Evolutionary conservation across 1,140 invertebrate genomes (phyloP).

Genomic region (Chrysomallon squamiferum): DNA sequence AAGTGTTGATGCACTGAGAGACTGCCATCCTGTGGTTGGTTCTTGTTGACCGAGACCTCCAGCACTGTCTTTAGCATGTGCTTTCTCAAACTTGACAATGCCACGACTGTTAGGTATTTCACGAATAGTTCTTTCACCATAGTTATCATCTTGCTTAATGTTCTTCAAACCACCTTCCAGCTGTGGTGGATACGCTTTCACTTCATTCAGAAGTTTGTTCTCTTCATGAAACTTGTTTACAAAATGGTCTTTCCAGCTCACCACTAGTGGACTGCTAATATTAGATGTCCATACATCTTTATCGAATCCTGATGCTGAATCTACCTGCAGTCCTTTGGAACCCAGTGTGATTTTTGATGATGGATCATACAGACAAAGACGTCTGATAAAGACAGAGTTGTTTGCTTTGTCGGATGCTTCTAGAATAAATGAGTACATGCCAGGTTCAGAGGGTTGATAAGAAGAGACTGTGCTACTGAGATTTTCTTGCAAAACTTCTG

Average conservation of each 20-base stretch:
- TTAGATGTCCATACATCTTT: slow-evolving; percentile 17
- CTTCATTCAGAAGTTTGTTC: slow-evolving; percentile 16
- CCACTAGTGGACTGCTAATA: background rate
- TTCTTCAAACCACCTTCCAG: slow-evolving; percentile 15
- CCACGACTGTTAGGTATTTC: slow-evolving; percentile 27
- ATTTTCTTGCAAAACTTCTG: slow-evolving; percentile 2
- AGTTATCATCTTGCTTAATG: slow-evolving; percentile 13
- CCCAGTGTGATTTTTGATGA: slow-evolving; percentile 19
- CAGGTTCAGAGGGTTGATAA: slow-evolving; percentile 19
- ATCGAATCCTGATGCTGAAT: slow-evolving; percentile 5
- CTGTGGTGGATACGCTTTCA: slow-evolving; percentile 13
- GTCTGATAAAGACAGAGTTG: slow-evolving; percentile 32
- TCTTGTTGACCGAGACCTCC: background rate
- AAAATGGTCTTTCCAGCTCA: slow-evolving; percentile 29
- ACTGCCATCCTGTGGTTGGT: background rate
- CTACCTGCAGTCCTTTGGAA: background rate
- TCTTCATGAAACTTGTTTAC: slow-evolving; percentile 27
- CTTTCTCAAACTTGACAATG: slow-evolving; percentile 18
- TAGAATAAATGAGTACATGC: slow-evolving; percentile 33
- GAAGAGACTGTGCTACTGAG: background rate
- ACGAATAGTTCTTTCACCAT: slow-evolving; percentile 17
- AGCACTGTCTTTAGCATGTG: background rate
- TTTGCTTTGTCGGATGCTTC: slow-evolving; percentile 32
- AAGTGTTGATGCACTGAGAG: background rate
- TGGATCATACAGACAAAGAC: slow-evolving; percentile 29